Base-by-base conservation (phyloP, 92 coral and sea anemone genomes). In the Muricea muricata region DNA sequence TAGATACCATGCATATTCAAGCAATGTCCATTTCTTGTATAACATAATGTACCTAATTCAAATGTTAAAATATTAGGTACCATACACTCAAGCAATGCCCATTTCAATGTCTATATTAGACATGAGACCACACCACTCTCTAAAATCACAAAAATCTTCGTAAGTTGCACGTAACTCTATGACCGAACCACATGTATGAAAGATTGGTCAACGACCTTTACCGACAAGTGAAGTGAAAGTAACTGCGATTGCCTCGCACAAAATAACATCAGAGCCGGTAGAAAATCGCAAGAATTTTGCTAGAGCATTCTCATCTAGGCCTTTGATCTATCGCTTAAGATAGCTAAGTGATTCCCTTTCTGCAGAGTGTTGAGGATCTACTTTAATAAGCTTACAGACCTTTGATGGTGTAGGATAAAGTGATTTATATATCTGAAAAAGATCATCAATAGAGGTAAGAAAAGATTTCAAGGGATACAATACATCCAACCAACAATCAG, bases 171-270 rank as follows among this genome's bases (percentile, higher is more conserved):
- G 77, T 21, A 70, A 21, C 25, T 70, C 77, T 70, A 70, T 11
- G 3, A 70, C 77, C 10, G 48, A 30, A 15, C 75, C 77, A 70
- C 77, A 70, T 14, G 77, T 70, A 45, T 70, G 77, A 45, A 70
- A 70, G 30, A 70, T 13, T 70, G 47, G 77, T 45, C 42, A 11
- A 12, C 47, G 48, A 45, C 25, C 25, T 37, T 37, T 70, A 8
- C 77, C 50, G 1, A 25, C 54, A 30, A 30, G 45, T 10, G 77
- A 18, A 18, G 77, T 70, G 45, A 70, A 70, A 3, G 48, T 21
- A 5, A 70, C 11, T 10, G 25, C 9, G 34, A 70, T 70, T 37
- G 26, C 47, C 12, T 70, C 77, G 2, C 40, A 30, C 55, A 70
- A 70, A 37, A 70, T 37, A 37, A 6, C 45, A 25, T 70, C 77